Conservation (phyloP, 2,797 vertebrate species). For the Schizothorax lantsangensis region DNA sequence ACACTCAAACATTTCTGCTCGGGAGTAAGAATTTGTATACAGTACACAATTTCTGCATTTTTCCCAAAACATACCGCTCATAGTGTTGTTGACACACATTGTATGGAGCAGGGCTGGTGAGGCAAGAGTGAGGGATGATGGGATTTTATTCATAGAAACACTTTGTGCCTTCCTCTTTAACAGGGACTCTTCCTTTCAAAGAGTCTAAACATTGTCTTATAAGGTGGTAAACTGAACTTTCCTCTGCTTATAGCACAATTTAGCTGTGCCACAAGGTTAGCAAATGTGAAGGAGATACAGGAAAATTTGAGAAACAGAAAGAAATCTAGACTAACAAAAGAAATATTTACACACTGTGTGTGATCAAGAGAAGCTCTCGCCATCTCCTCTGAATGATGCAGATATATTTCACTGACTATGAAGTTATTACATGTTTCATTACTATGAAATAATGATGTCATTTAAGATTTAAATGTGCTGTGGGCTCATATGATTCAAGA, state of each 20-base stretch:
- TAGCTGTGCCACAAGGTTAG: background rate
- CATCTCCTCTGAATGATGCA: background rate
- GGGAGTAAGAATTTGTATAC: background rate
- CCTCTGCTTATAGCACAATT: slow-evolving; percentile 22
- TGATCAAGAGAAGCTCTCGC: background rate
- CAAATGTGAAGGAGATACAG: slow-evolving; percentile 25
- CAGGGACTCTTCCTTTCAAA: slow-evolving; percentile 24
- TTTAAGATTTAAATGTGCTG: background rate
- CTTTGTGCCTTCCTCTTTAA: slow-evolving; percentile 36
- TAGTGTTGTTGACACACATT: background rate
- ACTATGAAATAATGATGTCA: background rate
- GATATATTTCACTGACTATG: background rate
- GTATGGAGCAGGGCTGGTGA: background rate
- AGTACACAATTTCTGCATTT: slow-evolving; percentile 13
- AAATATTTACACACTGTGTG: background rate
- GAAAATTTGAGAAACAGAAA: background rate
- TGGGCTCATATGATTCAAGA: slow-evolving; percentile 1
- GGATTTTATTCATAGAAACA: slow-evolving; percentile 15
- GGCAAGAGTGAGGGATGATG: slow-evolving; percentile 4
- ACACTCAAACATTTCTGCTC: background rate
- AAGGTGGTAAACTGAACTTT: slow-evolving; percentile 21
- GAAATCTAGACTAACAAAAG: slow-evolving; percentile 33
- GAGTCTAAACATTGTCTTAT: slow-evolving; percentile 54
- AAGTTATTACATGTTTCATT: slow-evolving; percentile 17
- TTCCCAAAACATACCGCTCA: background rate